phyloP scores from a whole-genome alignment of 1,140 invertebrate genomes.

The Megathymus violae region DNA sequence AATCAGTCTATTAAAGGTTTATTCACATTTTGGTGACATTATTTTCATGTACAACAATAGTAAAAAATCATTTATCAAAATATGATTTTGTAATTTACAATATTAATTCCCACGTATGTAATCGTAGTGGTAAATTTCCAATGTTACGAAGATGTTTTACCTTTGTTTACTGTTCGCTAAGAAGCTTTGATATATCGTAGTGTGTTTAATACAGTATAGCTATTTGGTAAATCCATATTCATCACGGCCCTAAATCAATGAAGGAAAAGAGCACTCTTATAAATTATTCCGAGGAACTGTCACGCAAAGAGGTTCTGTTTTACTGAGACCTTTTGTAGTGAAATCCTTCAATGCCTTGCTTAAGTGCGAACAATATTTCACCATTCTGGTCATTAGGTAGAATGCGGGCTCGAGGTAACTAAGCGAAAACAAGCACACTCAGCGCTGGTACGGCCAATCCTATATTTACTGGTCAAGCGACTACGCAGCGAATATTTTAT shows the following conservation, averaged over 20 bases:
- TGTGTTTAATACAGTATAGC: not conserved
- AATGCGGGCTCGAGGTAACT: constrained; percentile 40
- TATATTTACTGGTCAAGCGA: not conserved
- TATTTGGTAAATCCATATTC: constrained; percentile 28
- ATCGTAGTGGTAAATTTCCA: too few species aligned
- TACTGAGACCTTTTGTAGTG: constrained; percentile 38
- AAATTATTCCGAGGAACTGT: constrained; percentile 36
- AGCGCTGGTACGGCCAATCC: not conserved
- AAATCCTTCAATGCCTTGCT: constrained; percentile 44
- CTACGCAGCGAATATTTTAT: too few species aligned
- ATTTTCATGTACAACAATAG: too few species aligned
- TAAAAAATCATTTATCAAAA: too few species aligned
- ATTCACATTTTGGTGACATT: too few species aligned
- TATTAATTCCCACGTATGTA: too few species aligned
- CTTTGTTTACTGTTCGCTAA: too few species aligned
- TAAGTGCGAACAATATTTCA: constrained; percentile 46
- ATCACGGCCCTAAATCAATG: constrained; percentile 33
- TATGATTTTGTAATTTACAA: too few species aligned
- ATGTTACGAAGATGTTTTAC: too few species aligned
- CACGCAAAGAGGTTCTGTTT: constrained; percentile 43
- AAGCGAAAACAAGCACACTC: constrained; percentile 34
- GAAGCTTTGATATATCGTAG: too few species aligned
- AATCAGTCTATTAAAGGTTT: too few species aligned
- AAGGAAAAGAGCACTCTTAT: constrained; percentile 33
- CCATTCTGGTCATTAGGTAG: constrained; percentile 42